Conservation (phyloP, 2,888 invertebrate species). For the Dusona sp. region DNA sequence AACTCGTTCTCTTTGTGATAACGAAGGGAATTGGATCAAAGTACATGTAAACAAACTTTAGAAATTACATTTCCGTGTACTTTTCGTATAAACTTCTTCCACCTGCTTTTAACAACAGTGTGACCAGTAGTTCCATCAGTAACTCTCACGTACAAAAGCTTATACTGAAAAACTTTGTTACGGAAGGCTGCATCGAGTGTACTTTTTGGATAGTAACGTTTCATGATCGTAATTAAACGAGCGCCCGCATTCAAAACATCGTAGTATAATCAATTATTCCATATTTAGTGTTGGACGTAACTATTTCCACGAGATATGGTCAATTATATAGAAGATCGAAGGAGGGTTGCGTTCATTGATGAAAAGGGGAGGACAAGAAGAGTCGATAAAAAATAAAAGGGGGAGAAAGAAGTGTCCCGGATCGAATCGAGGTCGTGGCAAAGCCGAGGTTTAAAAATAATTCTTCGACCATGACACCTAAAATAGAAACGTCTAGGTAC, state of each 20-base stretch:
- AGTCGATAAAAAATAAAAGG: conserved; percentile 12
- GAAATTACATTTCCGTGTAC: conserved; percentile 7
- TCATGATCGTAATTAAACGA: neutral
- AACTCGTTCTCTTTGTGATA: neutral
- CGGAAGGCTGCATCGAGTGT: neutral
- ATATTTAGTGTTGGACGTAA: conserved; percentile 1
- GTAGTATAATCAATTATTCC: neutral
- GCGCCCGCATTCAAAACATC: neutral
- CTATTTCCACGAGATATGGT: neutral
- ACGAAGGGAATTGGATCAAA: neutral
- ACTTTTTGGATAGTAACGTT: neutral
- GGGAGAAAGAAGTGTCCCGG: conserved; percentile 58
- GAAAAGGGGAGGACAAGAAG: conserved; percentile 1
- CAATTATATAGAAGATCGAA: neutral
- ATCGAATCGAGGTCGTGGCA: conserved; percentile 62
- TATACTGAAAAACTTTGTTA: neutral
- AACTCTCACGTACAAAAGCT: neutral
- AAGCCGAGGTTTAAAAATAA: conserved; percentile 67
- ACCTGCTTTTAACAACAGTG: neutral
- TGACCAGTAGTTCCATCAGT: neutral
- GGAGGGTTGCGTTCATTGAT: conserved; percentile 27
- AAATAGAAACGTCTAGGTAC: conserved; percentile 70
- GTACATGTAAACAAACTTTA: neutral
- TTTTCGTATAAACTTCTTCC: neutral
- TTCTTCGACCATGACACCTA: conserved; percentile 70